These are phyloP conservation scores for Delphinus delphis DNA, from an alignment of 2,113 vertebrate species.

Conservation along the genomic window DNA sequence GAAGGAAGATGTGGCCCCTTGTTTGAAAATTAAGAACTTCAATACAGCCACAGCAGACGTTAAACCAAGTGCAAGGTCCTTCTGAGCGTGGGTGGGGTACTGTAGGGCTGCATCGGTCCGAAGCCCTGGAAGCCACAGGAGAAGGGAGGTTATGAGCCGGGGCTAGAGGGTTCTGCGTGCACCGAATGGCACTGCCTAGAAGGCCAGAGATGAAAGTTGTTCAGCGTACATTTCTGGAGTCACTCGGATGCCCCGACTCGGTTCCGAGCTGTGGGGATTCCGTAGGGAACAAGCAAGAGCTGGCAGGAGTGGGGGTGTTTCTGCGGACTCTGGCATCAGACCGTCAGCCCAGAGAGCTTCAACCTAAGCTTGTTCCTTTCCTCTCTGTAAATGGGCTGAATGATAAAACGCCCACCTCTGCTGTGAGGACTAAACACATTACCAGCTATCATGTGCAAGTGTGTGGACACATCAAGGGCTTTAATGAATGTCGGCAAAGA, in stretches of 20 bases:
- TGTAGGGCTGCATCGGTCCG: fast-evolving
- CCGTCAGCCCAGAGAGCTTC: neutral
- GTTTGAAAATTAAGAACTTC: neutral
- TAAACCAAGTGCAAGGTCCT: neutral
- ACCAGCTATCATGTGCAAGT: neutral
- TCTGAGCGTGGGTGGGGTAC: neutral
- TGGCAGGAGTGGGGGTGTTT: neutral
- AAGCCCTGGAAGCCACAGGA: neutral
- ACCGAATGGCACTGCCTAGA: neutral
- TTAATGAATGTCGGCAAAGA: neutral
- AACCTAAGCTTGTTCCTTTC: neutral
- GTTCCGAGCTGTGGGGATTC: neutral
- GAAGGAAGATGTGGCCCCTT: neutral
- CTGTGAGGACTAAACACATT: neutral
- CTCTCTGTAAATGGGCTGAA: neutral
- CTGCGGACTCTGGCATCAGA: neutral
- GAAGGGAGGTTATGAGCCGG: neutral
- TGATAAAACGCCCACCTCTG: neutral
- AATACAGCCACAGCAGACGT: neutral
- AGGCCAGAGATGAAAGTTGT: neutral
- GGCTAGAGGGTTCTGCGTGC: neutral
- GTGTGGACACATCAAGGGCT: neutral
- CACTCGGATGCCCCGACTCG: neutral
- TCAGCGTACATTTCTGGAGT: neutral
- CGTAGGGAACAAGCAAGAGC: neutral